phyloP scores from a whole-genome alignment of 2,888 invertebrate species.

The Drosophila ezoana region DNA sequence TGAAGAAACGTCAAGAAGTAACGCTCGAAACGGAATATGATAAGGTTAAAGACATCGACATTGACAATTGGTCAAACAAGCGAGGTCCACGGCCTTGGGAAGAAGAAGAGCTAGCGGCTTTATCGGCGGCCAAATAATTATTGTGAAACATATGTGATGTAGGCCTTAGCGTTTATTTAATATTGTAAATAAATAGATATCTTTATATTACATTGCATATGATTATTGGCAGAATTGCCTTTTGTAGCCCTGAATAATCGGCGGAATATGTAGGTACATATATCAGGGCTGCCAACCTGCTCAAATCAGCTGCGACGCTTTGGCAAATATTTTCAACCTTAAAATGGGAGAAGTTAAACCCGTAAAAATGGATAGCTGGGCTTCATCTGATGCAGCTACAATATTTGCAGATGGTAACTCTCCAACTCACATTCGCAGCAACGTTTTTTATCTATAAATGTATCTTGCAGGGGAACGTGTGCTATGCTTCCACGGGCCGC shows the following conservation, averaged over 20 bases:
- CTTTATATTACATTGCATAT: constrained; percentile 14
- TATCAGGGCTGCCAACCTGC: constrained; percentile 42
- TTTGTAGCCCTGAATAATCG: constrained; percentile 34
- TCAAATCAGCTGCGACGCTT: constrained; percentile 36
- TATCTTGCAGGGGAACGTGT: constrained; percentile 92
- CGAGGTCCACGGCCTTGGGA: constrained; percentile 96
- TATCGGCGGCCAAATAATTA: constrained; percentile 40
- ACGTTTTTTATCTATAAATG: background rate
- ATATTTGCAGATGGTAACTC: constrained; percentile 89
- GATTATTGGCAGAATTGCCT: background rate
- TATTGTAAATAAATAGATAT: constrained; percentile 42
- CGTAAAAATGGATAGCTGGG: constrained; percentile 60
- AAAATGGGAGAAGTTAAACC: constrained; percentile 71
- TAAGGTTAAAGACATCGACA: constrained; percentile 89
- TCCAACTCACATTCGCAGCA: background rate
- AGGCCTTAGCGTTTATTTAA: constrained; percentile 16
- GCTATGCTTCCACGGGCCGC: constrained; percentile 97
- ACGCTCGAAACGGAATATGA: constrained; percentile 91
- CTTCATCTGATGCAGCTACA: constrained; percentile 54
- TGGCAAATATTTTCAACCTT: constrained; percentile 72
- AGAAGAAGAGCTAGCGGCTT: constrained; percentile 74
- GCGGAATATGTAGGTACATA: constrained; percentile 3
- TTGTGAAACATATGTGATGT: constrained; percentile 12
- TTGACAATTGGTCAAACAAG: constrained; percentile 94
- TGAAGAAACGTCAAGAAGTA: constrained; percentile 89